phyloP scores from a whole-genome alignment of 1,140 invertebrate species.

The Globodera ellingtonae region DNA sequence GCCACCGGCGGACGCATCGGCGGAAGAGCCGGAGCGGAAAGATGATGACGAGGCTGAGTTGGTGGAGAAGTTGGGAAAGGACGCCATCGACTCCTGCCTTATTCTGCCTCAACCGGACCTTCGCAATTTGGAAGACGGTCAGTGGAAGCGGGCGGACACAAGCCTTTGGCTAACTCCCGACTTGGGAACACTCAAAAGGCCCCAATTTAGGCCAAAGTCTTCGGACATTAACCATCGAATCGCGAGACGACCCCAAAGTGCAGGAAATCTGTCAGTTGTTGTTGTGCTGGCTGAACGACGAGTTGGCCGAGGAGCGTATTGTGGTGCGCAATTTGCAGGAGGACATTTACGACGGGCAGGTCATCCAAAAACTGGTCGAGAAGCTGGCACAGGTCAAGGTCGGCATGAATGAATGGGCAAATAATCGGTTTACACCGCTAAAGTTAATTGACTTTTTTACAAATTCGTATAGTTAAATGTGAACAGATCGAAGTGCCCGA shows the following conservation, averaged over 20 bases:
- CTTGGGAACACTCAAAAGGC: not conserved
- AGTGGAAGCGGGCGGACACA: not conserved
- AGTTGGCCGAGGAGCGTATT: conserved; percentile 90
- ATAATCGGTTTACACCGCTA: too few species aligned
- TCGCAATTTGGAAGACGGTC: conserved; percentile 48
- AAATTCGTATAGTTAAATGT: conserved; percentile 62
- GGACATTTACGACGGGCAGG: conserved; percentile 97
- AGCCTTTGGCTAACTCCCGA: not conserved
- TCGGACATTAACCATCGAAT: conserved; percentile 87
- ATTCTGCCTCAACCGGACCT: conserved; percentile 52
- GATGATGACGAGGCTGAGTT: conserved; percentile 52
- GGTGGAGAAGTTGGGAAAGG: conserved; percentile 48
- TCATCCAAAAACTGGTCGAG: conserved; percentile 91
- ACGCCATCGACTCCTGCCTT: conserved; percentile 49
- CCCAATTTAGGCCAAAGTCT: conserved; percentile 76
- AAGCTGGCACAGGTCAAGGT: conserved; percentile 65
- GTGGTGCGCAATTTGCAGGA: conserved; percentile 95
- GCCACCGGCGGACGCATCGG: conserved; percentile 39
- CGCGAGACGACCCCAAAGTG: conserved; percentile 82
- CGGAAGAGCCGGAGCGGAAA: conserved; percentile 22
- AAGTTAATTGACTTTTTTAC: not conserved
- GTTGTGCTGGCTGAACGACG: conserved; percentile 70
- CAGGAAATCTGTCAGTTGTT: conserved; percentile 76
- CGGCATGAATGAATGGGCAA: not conserved
- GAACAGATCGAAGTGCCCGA: conserved; percentile 84